Evolutionary conservation across 2,888 invertebrate species (phyloP).

Genomic region (Agrenia bidenticulata): DNA sequence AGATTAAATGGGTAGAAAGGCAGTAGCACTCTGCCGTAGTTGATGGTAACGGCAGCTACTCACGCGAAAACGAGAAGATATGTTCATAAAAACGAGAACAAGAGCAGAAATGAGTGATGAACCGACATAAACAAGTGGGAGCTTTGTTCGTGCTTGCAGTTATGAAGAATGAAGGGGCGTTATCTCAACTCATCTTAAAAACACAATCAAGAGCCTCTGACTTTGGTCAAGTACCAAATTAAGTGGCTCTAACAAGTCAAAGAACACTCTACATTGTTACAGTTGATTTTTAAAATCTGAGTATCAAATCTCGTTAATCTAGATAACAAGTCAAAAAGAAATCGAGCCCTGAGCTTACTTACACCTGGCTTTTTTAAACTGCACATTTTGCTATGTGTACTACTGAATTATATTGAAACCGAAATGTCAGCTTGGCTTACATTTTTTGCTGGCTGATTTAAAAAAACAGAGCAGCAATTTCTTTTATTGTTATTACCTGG

Average conservation of each 20-base stretch:
- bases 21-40: conserved; percentile 37
- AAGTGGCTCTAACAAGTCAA: not conserved
- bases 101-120: conserved; percentile 13
- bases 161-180: conserved; percentile 21
- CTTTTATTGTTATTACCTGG: too few species aligned
- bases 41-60: conserved; percentile 19
- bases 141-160: conserved; percentile 12
- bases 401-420: too few species aligned
- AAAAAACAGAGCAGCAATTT: too few species aligned
- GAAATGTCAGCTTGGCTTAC: too few species aligned
- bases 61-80: conserved; percentile 20
- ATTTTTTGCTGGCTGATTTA: too few species aligned
- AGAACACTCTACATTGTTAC: too few species aligned
- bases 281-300: too few species aligned
- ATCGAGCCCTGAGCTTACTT: too few species aligned
- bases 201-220: conserved; percentile 7
- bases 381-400: too few species aligned
- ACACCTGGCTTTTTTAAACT: too few species aligned
- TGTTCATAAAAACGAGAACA: conserved; percentile 24
- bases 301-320: too few species aligned
- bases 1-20: conserved; percentile 43
- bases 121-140: not conserved
- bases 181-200: not conserved
- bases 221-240: not conserved
- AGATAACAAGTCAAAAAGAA: too few species aligned